phyloP scores from a whole-genome alignment of 2,888 invertebrate species.

The Platycnemis pennipes region DNA sequence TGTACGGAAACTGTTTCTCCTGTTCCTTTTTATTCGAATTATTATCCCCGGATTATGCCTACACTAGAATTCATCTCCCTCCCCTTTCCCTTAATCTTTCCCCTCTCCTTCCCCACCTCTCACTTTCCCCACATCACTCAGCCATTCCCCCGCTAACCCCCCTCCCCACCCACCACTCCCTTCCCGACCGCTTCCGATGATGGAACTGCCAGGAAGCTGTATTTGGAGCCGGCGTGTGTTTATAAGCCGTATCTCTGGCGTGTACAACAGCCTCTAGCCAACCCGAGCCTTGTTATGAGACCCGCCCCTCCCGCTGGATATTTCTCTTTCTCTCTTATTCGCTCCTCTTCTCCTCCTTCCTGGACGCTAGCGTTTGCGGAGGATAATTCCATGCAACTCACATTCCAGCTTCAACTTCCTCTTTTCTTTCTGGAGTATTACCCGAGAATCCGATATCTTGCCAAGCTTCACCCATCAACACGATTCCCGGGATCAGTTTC shows the following conservation, averaged over 20 bases:
- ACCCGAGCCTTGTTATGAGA: constrained; percentile 41
- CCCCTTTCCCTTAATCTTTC: not conserved
- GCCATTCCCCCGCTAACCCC: too few species aligned
- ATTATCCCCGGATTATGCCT: constrained; percentile 63
- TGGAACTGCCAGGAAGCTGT: constrained; percentile 61
- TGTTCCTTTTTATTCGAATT: constrained; percentile 65
- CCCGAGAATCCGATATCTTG: not conserved
- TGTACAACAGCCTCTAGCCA: constrained; percentile 43
- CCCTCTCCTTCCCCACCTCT: not conserved
- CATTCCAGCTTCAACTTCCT: not conserved
- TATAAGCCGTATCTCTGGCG: constrained; percentile 65
- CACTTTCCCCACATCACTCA: not conserved
- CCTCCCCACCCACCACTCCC: not conserved
- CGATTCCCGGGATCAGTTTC: constrained; percentile 7
- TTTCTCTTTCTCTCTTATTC: not conserved
- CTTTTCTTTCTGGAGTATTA: not conserved
- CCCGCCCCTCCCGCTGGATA: not conserved
- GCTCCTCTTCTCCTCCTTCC: not conserved
- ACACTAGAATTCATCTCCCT: constrained; percentile 54
- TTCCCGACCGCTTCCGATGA: constrained; percentile 49
- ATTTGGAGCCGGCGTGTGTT: constrained; percentile 54
- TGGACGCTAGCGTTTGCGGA: not conserved
- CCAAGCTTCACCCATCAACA: constrained; percentile 16
- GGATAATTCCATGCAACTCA: constrained; percentile 6
- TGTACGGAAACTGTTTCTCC: constrained; percentile 65